Percentiles rank a stretch among this genome's conserved stretches.
Conservation (phyloP, 2,797 vertebrate genomes). For the Antrozous pallidus region DNA sequence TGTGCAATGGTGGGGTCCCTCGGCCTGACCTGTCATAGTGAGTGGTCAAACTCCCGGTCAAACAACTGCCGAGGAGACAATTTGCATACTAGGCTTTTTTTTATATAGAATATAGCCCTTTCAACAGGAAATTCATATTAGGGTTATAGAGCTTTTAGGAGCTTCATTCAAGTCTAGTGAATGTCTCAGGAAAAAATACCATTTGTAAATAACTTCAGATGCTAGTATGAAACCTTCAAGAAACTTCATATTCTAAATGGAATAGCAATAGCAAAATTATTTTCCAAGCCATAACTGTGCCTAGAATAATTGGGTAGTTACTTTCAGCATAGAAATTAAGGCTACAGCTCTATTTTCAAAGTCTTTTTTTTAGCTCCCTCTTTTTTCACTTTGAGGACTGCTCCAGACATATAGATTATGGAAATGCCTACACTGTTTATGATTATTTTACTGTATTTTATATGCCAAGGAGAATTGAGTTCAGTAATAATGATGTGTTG, state of each 20-base stretch:
- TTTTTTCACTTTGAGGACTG: constrained; percentile 12
- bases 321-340: constrained; percentile 16
- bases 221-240: background rate
- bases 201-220: constrained; percentile 38
- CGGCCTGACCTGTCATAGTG: no score
- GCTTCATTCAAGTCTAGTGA: background rate
- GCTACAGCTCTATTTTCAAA: background rate
- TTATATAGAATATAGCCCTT: background rate
- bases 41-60: no score
- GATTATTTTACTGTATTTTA: background rate
- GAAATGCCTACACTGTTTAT: background rate
- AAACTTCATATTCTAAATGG: background rate
- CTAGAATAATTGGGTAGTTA: constrained; percentile 41
- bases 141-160: background rate
- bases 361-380: background rate
- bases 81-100: no score
- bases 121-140: background rate
- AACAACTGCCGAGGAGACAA: no score
- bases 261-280: constrained; percentile 34
- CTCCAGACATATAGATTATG: background rate
- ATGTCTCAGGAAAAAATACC: background rate
- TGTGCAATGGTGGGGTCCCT: no score
- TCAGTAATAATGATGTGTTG: background rate
- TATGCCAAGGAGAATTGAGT: background rate
- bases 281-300: background rate